Conservation (phyloP, 2,113 vertebrate species). For the Clarias magur region DNA sequence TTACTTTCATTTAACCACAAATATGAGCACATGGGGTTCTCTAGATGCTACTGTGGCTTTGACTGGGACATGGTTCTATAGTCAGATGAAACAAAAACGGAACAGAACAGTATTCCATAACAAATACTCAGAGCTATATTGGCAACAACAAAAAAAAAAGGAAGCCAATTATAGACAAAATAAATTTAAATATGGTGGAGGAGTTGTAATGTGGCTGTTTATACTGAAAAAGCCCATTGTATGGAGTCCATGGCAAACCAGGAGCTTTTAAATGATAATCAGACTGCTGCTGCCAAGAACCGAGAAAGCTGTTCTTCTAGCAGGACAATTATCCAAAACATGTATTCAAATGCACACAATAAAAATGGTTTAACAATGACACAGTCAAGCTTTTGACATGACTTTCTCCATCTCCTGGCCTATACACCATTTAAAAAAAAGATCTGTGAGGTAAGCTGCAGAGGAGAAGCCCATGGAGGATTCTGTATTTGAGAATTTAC, state of each 20-base stretch:
- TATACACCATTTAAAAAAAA: background rate
- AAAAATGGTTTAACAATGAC: too few relatives aligned
- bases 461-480: background rate
- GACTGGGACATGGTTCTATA: background rate
- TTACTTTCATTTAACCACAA: background rate
- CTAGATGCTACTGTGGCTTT: background rate
- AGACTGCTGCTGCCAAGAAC: background rate
- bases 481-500: background rate
- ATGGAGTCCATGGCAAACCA: background rate
- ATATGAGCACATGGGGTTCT: background rate
- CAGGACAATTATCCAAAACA: background rate
- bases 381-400: background rate
- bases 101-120: background rate
- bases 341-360: background rate
- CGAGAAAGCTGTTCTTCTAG: background rate
- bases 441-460: background rate
- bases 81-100: background rate
- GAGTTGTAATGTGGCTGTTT: background rate
- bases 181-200: background rate
- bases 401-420: background rate
- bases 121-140: background rate
- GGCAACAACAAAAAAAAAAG: background rate
- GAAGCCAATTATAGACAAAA: background rate
- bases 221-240: too few relatives aligned
- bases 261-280: background rate